These are phyloP conservation scores for Staurois parvus DNA, from an alignment of 2,797 vertebrate species.

Conservation along the genomic window DNA sequence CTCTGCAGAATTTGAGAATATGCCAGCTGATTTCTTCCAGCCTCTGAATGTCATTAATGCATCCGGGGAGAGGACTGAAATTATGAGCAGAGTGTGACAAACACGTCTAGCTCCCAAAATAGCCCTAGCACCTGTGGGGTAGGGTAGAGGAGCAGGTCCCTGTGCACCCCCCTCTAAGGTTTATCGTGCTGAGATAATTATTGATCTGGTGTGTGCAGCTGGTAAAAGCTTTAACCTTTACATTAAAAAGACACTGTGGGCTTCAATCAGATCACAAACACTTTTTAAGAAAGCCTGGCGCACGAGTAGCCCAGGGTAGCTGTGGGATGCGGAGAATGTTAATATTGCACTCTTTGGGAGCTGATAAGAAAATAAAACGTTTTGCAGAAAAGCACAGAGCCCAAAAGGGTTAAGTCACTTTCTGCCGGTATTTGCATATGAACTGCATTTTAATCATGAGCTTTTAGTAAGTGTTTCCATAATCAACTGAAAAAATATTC, in stretches of 20 bases:
- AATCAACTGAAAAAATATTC: slow-evolving; percentile 14
- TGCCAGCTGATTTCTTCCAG: slow-evolving; percentile 52
- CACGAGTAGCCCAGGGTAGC: background rate
- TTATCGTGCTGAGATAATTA: slow-evolving; percentile 59
- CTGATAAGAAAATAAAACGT: background rate
- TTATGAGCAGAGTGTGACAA: slow-evolving; percentile 50
- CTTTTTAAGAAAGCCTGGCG: slow-evolving; percentile 31
- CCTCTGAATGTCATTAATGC: slow-evolving; percentile 61
- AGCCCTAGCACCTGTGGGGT: slow-evolving; percentile 40
- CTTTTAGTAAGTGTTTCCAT: slow-evolving; percentile 39
- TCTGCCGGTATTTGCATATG: slow-evolving; percentile 40
- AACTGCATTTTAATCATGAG: slow-evolving; percentile 43
- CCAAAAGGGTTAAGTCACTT: slow-evolving; percentile 32
- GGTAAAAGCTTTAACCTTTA: slow-evolving; percentile 63
- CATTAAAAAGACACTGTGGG: slow-evolving; percentile 42
- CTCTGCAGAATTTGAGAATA: slow-evolving; percentile 35
- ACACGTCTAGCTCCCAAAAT: slow-evolving; percentile 48
- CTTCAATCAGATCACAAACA: slow-evolving; percentile 40
- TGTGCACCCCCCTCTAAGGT: slow-evolving; percentile 46
- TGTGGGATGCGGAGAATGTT: slow-evolving; percentile 24
- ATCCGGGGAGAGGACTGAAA: slow-evolving; percentile 57
- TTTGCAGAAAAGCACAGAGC: background rate
- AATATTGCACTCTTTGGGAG: background rate
- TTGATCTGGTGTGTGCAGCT: slow-evolving; percentile 60
- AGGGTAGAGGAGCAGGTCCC: slow-evolving; percentile 36